Evolutionary conservation across 1,140 invertebrate genomes (phyloP).

Genomic region (Aphelenchoides avenae): DNA sequence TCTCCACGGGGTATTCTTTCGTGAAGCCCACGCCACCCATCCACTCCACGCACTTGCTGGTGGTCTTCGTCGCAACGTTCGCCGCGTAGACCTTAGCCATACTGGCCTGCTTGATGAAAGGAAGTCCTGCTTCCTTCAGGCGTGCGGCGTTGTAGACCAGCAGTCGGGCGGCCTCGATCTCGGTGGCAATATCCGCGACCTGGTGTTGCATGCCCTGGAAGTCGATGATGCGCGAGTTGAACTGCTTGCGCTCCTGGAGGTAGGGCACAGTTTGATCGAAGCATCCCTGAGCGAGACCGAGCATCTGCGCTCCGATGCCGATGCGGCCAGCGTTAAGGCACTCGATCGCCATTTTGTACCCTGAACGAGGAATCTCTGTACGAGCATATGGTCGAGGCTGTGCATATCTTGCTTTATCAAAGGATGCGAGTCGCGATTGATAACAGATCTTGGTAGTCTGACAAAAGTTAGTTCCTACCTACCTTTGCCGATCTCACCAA

Average conservation of each 20-base stretch:
- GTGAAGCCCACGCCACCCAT: constrained; percentile 95
- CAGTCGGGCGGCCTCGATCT: constrained; percentile 79
- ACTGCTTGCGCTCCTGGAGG: constrained; percentile 83
- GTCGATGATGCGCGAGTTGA: constrained; percentile 77
- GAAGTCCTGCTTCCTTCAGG: constrained; percentile 73
- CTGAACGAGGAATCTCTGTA: background rate
- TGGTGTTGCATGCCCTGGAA: constrained; percentile 92
- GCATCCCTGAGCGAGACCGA: constrained; percentile 84
- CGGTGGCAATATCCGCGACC: constrained; percentile 78
- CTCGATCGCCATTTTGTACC: constrained; percentile 88
- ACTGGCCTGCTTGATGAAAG: constrained; percentile 82
- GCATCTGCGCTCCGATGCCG: constrained; percentile 89
- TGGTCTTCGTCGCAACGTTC: constrained; percentile 77
- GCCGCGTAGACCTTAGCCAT: constrained; percentile 87
- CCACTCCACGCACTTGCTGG: constrained; percentile 86
- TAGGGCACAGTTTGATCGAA: constrained; percentile 88
- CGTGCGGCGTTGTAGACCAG: constrained; percentile 88
- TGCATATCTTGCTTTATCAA: background rate
- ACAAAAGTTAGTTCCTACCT: background rate
- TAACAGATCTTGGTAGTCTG: too few species aligned
- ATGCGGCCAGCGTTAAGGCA: constrained; percentile 90
- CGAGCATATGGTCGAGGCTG: background rate
- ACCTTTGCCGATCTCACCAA: constrained; percentile 40
- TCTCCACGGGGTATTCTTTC: constrained; percentile 88
- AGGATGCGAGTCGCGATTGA: too few species aligned